phyloP scores from a whole-genome alignment of 2,888 invertebrate genomes.

The Cephalotes varians region DNA sequence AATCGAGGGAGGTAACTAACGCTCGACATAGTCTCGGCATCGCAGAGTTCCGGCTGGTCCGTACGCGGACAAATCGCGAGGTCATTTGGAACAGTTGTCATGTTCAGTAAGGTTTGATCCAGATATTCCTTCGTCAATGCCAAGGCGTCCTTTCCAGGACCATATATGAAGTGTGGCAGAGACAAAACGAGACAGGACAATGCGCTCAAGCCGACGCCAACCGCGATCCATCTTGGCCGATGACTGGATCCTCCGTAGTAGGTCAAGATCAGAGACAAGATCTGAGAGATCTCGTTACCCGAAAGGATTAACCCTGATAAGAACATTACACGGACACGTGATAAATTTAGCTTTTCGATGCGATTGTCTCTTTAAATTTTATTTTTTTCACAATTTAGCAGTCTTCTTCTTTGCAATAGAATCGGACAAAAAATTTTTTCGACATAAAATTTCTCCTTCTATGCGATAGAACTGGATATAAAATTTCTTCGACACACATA shows the following conservation, averaged over 20 bases:
- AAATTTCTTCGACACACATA: neutral
- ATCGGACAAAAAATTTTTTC: neutral
- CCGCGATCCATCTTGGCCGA: conserved; percentile 89
- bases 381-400: neutral
- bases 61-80: conserved; percentile 80
- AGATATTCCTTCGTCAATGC: conserved; percentile 86
- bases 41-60: conserved; percentile 84
- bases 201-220: conserved; percentile 88
- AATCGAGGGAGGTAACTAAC: conserved; percentile 87
- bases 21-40: conserved; percentile 84
- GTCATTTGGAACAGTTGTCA: conserved; percentile 72
- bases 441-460: neutral
- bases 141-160: conserved; percentile 87
- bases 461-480: neutral
- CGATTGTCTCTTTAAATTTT: neutral
- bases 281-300: conserved; percentile 91
- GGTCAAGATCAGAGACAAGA: conserved; percentile 88
- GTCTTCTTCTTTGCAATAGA: neutral
- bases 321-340: neutral
- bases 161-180: conserved; percentile 89
- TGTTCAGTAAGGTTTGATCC: conserved; percentile 79
- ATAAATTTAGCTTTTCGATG: neutral
- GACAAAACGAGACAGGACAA: conserved; percentile 88
- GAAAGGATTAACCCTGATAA: conserved; percentile 88
- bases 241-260: conserved; percentile 90